Evolutionary conservation across 2,113 vertebrate species (phyloP).

Genomic region (Ondatra zibethicus): DNA sequence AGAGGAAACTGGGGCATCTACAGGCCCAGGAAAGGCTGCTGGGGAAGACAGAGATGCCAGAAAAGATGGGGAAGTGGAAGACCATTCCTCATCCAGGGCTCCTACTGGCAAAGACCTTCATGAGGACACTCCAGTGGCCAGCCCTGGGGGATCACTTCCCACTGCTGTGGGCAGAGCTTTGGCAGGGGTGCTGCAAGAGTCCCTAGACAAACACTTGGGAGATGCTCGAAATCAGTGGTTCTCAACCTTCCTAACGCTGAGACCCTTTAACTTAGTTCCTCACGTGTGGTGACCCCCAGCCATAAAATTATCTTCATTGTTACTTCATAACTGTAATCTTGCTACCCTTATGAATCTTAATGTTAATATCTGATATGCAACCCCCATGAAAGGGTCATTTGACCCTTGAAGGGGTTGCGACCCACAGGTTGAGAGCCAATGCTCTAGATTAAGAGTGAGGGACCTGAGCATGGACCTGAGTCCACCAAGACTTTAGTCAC

Average conservation of each 20-base stretch:
- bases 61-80: background rate
- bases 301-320: background rate
- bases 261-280: background rate
- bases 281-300: background rate
- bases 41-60: background rate
- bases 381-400: background rate
- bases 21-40: background rate
- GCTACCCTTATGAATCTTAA: background rate
- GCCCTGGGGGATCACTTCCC: background rate
- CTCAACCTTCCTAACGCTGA: background rate
- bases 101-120: background rate
- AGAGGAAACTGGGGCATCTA: background rate
- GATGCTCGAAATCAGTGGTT: no score
- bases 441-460: no score
- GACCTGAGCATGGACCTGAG: background rate
- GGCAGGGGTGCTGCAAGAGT: background rate
- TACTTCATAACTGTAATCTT: background rate
- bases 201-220: background rate
- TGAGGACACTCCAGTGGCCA: background rate
- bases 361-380: background rate
- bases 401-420: background rate
- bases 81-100: rapidly evolving
- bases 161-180: background rate
- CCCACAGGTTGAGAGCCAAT: background rate
- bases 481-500: background rate